phyloP scores from a whole-genome alignment of 2,113 vertebrate genomes.

The Laticauda colubrina region DNA sequence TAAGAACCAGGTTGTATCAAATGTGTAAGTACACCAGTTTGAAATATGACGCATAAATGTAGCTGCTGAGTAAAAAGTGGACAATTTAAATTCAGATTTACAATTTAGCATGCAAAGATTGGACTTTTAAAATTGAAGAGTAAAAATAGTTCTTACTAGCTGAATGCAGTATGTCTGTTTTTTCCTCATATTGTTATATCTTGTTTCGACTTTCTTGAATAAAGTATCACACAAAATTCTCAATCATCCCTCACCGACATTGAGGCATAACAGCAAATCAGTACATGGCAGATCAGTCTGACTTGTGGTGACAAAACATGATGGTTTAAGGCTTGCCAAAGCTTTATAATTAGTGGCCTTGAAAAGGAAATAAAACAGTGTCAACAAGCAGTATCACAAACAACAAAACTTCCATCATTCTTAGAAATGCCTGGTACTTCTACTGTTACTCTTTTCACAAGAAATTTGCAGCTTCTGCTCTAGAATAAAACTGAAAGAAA shows the following conservation, averaged over 20 bases:
- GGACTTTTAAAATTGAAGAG: background rate
- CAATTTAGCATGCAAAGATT: background rate
- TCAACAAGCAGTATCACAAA: slow-evolving; percentile 32
- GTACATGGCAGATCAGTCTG: slow-evolving; percentile 24
- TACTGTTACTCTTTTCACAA: background rate
- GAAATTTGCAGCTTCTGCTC: background rate
- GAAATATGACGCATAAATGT: background rate
- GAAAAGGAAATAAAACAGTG: slow-evolving; percentile 34
- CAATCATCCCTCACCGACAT: background rate
- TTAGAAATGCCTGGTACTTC: background rate
- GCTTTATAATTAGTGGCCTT: slow-evolving; percentile 32
- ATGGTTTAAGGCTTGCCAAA: background rate
- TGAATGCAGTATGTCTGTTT: background rate
- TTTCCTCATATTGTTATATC: background rate
- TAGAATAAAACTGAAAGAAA: slow-evolving; percentile 21
- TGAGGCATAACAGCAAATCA: background rate
- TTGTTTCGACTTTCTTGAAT: background rate
- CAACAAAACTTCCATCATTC: background rate
- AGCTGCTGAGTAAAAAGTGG: background rate
- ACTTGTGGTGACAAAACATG: background rate
- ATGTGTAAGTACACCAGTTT: background rate
- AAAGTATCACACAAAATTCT: background rate
- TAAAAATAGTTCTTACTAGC: background rate
- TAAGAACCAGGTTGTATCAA: background rate
- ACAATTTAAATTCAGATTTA: background rate